A percentile compares a stretch with the other conserved stretches of the same genome.
Conservation (phyloP, 2,113 vertebrate genomes). For the Thamnophis sirtalis region DNA sequence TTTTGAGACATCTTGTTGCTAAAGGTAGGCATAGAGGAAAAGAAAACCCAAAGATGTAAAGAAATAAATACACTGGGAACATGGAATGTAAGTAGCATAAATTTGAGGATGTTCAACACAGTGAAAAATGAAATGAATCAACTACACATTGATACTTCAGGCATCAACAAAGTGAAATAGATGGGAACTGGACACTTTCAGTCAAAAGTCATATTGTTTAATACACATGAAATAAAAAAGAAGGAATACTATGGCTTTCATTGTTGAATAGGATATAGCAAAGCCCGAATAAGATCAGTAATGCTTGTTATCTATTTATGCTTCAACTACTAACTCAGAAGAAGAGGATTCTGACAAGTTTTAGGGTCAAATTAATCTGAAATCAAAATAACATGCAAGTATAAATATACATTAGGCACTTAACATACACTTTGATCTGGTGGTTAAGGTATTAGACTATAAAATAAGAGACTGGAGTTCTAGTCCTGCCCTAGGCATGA, state of each 20-base stretch:
- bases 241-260: not conserved
- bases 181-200: not conserved
- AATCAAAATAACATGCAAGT: not conserved
- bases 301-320: not conserved
- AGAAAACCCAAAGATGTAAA: not conserved
- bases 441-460: not conserved
- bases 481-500: not conserved
- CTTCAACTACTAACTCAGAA: not conserved
- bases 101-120: not conserved
- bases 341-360: not conserved
- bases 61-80: not conserved
- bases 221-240: not conserved
- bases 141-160: not conserved
- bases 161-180: not conserved
- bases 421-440: not conserved
- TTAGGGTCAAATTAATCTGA: not conserved
- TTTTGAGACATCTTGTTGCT: not conserved
- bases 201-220: not conserved
- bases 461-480: not conserved
- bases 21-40: not conserved
- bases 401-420: not conserved
- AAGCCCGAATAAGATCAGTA: not conserved
- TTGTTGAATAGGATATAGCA: not conserved
- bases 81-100: not conserved
- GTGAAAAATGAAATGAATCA: not conserved